Evolutionary conservation across 2,888 invertebrate genomes (phyloP).

Genomic region (Chorisops tibialis): DNA sequence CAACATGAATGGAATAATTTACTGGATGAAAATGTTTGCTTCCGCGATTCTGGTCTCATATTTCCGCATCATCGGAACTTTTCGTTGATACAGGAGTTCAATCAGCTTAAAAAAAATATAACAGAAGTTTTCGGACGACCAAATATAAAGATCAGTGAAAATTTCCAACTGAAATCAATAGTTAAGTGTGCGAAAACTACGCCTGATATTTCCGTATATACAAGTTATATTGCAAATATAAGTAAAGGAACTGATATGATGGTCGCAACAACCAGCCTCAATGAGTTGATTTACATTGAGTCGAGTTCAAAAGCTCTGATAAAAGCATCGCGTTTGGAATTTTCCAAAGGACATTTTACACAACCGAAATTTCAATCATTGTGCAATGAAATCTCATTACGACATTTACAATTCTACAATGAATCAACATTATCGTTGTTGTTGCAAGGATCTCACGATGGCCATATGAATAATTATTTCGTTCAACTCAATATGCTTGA

Average conservation of each 20-base stretch:
- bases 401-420: constrained; percentile 75
- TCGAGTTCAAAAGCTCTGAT: constrained; percentile 47
- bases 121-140: constrained; percentile 66
- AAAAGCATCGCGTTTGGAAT: constrained; percentile 57
- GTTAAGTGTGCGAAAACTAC: constrained; percentile 53
- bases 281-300: constrained; percentile 47
- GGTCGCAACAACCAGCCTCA: constrained; percentile 40
- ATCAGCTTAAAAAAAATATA: constrained; percentile 64
- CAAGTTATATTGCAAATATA: constrained; percentile 43
- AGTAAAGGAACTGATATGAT: constrained; percentile 41
- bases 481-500: constrained; percentile 51
- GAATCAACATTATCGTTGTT: constrained; percentile 65
- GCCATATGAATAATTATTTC: constrained; percentile 54
- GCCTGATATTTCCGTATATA: constrained; percentile 33
- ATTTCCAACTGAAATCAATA: constrained; percentile 58
- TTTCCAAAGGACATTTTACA: constrained; percentile 52
- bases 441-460: constrained; percentile 58
- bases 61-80: constrained; percentile 71
- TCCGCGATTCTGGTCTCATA: constrained; percentile 67
- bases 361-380: constrained; percentile 38
- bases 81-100: constrained; percentile 80
- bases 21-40: constrained; percentile 68
- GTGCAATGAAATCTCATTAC: constrained; percentile 52
- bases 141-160: constrained; percentile 61
- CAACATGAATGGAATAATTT: constrained; percentile 77